Base-by-base conservation (phyloP, 2,888 invertebrate species). In the Lepidocyrtinus sp. region DNA sequence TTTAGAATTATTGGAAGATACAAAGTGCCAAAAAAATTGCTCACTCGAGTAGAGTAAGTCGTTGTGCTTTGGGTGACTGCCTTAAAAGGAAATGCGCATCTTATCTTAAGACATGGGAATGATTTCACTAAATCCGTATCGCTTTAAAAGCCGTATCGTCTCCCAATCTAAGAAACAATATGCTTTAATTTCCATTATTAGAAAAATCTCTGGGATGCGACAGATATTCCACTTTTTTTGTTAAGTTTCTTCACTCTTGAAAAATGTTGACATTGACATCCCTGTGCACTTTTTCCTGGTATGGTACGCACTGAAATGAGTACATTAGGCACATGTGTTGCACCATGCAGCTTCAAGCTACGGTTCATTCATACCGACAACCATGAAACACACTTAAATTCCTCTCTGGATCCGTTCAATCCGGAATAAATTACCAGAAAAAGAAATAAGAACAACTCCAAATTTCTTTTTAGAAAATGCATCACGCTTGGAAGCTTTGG, bases 101-200 rank as follows among this genome's bases (percentile, higher is more conserved):
- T 55, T n/a, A n/a, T 55, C 55, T n/a, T 55, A 55, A 55, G 55
- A 55, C 55, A 55, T n/a, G 55, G 55, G 55, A 15, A 55, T n/a
- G n/a, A 55, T 55, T n/a, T n/a, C n/a, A n/a, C n/a, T n/a, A 12
- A 36, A 55, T n/a, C 17, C 17, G n/a, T 12, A 17, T 55, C 55
- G 55, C n/a, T 55, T 55, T n/a, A n/a, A n/a, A n/a, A 15, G 15
- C 17, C 2, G 55, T 55, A n/a, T n/a, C n/a, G n/a, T n/a, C n/a
- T n/a, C n/a, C n/a, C n/a, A n/a, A n/a, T 15, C n/a, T 55, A 17
- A n/a, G n/a, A 55, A 55, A 55, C 55, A 55, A 55, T 36, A 55
- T 55, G 17, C 27, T 61, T 65, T 77, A 77, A 77, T 77, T 77
- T 77, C 77, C 77, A 71, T 77, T 77, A 77, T 77, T 72, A 65